A percentile compares a stretch with the other conserved stretches of the same genome.
Conservation (phyloP, 2,113 vertebrate genomes). For the Okapia johnstoni region DNA sequence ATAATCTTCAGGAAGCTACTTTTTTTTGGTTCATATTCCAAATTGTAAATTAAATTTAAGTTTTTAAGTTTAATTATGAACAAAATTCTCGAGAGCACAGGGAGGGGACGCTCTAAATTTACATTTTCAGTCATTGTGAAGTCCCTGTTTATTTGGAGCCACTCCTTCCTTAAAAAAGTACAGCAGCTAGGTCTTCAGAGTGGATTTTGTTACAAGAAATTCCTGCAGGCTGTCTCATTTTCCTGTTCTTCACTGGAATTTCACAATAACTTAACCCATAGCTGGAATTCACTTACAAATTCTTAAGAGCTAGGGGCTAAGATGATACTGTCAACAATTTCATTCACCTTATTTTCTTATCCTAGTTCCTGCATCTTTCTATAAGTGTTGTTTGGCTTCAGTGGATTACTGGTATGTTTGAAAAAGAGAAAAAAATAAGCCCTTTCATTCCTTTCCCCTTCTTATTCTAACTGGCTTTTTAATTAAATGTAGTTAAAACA, state of each 20-base stretch:
- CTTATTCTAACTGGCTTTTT: not conserved
- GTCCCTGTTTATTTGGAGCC: not conserved
- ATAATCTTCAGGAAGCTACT: not conserved
- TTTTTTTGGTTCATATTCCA: not conserved
- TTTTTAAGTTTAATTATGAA: slow-evolving; percentile 6
- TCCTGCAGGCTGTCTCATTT: slow-evolving; percentile 2
- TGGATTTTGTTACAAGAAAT: slow-evolving; percentile 2
- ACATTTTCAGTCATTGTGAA: not conserved
- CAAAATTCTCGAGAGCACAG: not conserved
- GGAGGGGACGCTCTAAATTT: not conserved
- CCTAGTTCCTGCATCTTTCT: not conserved
- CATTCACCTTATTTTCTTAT: not conserved
- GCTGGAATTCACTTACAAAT: slow-evolving; percentile 15
- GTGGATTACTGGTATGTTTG: not conserved
- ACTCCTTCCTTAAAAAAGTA: not conserved
- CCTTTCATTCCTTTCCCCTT: not conserved
- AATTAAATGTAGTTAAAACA: slow-evolving; percentile 11
- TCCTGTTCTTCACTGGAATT: slow-evolving; percentile 8
- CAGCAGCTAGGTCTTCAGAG: not conserved
- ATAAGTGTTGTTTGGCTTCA: not conserved
- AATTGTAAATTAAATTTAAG: slow-evolving; percentile 11
- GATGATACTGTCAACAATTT: not conserved
- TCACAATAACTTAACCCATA: slow-evolving; percentile 21
- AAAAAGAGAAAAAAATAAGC: not conserved
- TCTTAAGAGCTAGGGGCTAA: slow-evolving; percentile 3